These are phyloP conservation scores for Psophia crepitans DNA, from an alignment of 2,113 vertebrate species.

Conservation along the genomic window DNA sequence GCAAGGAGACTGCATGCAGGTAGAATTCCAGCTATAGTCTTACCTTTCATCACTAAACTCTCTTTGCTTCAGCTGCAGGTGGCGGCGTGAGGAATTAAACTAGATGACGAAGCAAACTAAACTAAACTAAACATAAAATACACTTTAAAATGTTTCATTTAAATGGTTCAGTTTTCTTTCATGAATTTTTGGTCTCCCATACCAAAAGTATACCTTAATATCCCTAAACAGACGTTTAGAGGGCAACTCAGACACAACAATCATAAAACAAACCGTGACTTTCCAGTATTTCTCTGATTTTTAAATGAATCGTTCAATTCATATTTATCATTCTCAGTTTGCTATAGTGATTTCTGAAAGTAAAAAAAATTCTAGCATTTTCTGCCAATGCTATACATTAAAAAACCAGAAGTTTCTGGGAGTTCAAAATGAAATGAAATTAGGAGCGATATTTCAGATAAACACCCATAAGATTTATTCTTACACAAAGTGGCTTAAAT, in stretches of 20 bases:
- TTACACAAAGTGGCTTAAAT: not conserved
- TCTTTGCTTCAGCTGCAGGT: not conserved
- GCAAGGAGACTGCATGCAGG: not conserved
- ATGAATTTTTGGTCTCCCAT: not conserved
- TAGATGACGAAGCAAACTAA: not conserved
- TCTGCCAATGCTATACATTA: not conserved
- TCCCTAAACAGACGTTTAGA: not conserved
- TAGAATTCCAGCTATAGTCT: not conserved
- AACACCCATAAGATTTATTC: fast-evolving
- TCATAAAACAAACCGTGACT: not conserved
- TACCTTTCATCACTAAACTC: not conserved
- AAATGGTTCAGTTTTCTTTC: not conserved
- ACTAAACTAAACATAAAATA: not conserved
- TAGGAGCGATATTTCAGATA: not conserved
- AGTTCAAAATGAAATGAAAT: not conserved
- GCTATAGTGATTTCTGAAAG: not conserved
- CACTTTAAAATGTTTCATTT: fast-evolving
- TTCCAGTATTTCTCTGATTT: not conserved
- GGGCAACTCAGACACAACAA: not conserved
- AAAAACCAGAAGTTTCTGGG: not conserved
- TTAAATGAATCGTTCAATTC: not conserved
- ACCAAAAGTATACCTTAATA: not conserved
- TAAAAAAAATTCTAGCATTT: not conserved
- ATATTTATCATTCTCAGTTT: not conserved
- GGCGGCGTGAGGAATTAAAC: not conserved